A percentile compares a stretch with the other conserved stretches of the same genome.
Evolutionary conservation across 2,888 invertebrate species (phyloP).

Genomic region (Drepana falcataria): DNA sequence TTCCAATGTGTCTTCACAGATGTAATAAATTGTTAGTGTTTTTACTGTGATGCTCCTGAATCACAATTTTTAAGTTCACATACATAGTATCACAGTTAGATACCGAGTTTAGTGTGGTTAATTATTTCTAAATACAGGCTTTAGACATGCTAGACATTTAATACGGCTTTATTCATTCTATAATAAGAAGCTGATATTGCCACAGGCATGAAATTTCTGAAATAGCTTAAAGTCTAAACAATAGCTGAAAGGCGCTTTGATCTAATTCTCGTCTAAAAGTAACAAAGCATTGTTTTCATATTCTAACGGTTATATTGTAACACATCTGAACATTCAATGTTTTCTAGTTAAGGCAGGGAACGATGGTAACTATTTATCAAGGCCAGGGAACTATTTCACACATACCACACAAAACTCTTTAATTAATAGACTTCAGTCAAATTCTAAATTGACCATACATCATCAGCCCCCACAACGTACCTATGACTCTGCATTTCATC

Average conservation of each 20-base stretch:
- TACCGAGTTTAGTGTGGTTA: too few relatives aligned
- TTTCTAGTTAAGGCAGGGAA: slow-evolving; percentile 25
- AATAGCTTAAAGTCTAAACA: not conserved
- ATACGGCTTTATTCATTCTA: not conserved
- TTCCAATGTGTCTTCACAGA: too few relatives aligned
- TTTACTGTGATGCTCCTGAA: too few relatives aligned
- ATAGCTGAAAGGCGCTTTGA: not conserved
- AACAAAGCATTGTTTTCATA: not conserved
- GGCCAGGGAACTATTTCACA: slow-evolving; percentile 23
- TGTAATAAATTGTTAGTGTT: too few relatives aligned
- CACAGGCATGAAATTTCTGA: not conserved
- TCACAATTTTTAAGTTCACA: too few relatives aligned
- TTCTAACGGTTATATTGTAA: not conserved
- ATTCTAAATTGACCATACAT: slow-evolving; percentile 25
- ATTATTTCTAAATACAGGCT: not conserved
- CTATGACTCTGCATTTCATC: not conserved
- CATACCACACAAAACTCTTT: slow-evolving; percentile 18
- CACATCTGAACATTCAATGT: slow-evolving; percentile 16
- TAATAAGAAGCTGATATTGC: not conserved
- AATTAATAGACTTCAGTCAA: slow-evolving; percentile 30
- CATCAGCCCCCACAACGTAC: slow-evolving; percentile 9
- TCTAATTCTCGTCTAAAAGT: not conserved
- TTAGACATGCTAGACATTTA: not conserved
- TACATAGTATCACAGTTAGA: too few relatives aligned
- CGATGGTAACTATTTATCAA: slow-evolving; percentile 25